A percentile compares a stretch with the other conserved stretches of the same genome.
Conservation (phyloP, 2,888 invertebrate species). For the Notodromas monacha region DNA sequence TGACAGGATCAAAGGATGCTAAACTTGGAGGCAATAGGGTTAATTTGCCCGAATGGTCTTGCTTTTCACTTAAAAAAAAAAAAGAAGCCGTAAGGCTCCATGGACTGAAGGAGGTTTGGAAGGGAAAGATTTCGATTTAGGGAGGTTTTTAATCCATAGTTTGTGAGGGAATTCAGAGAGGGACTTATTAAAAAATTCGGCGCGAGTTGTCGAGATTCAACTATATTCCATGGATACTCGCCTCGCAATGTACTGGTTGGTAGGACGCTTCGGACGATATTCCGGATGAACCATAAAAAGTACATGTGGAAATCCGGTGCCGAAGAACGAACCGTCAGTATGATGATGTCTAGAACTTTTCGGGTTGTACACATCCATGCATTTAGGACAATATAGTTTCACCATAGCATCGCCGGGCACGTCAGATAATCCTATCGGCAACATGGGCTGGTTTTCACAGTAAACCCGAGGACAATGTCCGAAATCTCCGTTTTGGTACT, state of each 20-base stretch:
- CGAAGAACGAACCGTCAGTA: slow-evolving; percentile 96
- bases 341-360: slow-evolving; percentile 93
- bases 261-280: slow-evolving; percentile 79
- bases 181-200: too few species aligned
- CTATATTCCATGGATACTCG: too few species aligned
- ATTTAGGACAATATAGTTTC: slow-evolving; percentile 94
- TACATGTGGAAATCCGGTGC: slow-evolving; percentile 99
- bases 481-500: slow-evolving; percentile 95
- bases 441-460: slow-evolving; percentile 89
- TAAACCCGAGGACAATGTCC: slow-evolving; percentile 93
- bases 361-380: slow-evolving; percentile 96
- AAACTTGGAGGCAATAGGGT: too few species aligned
- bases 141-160: too few species aligned
- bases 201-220: too few species aligned
- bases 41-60: too few species aligned
- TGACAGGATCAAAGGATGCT: too few species aligned
- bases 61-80: too few species aligned
- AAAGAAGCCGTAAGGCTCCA: too few species aligned
- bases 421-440: slow-evolving; percentile 87
- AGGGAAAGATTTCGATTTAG: too few species aligned
- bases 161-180: too few species aligned
- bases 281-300: slow-evolving; percentile 99
- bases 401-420: slow-evolving; percentile 99
- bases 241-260: slow-evolving; percentile 92
- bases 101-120: too few species aligned